phyloP scores from a whole-genome alignment of 2,888 invertebrate species.

The Tricholauxania praeusta region DNA sequence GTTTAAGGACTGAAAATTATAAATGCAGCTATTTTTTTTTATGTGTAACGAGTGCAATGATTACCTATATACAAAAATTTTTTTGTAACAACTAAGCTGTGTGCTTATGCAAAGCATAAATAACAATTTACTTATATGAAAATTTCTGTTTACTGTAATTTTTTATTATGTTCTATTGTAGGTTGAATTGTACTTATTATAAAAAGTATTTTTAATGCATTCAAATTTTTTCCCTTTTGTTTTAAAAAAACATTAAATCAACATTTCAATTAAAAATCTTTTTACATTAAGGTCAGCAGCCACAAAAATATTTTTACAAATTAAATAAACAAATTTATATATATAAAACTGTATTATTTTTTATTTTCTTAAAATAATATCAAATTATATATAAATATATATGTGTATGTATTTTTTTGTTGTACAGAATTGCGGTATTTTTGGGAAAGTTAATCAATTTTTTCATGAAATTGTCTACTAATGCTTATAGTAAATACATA shows the following conservation, averaged over 20 bases:
- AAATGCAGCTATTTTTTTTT: conserved; percentile 39
- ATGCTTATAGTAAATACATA: conserved; percentile 15
- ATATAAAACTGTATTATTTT: conserved; percentile 30
- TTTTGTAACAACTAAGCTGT: neutral
- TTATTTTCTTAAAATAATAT: conserved; percentile 35
- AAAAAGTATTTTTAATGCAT: conserved; percentile 16
- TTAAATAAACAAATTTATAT: neutral
- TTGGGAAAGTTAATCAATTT: conserved; percentile 1
- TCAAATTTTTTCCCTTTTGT: neutral
- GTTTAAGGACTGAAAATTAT: conserved; percentile 53
- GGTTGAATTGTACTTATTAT: conserved; percentile 19
- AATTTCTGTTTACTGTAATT: conserved; percentile 24
- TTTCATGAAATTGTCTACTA: neutral
- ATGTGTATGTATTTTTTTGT: conserved; percentile 9
- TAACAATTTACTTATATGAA: conserved; percentile 32
- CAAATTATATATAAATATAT: conserved; percentile 19
- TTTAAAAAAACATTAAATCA: neutral
- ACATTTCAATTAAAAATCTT: neutral
- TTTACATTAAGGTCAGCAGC: no score
- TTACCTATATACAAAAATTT: conserved; percentile 25
- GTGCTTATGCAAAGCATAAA: neutral
- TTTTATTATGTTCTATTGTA: conserved; percentile 19
- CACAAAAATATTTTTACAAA: no score
- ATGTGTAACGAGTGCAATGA: conserved; percentile 40
- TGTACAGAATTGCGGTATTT: conserved; percentile 15